Evolutionary conservation across 2,888 invertebrate genomes (phyloP), one percentile per base, ranked within the genome.

Genomic region (Heliconius ismenius): DNA sequence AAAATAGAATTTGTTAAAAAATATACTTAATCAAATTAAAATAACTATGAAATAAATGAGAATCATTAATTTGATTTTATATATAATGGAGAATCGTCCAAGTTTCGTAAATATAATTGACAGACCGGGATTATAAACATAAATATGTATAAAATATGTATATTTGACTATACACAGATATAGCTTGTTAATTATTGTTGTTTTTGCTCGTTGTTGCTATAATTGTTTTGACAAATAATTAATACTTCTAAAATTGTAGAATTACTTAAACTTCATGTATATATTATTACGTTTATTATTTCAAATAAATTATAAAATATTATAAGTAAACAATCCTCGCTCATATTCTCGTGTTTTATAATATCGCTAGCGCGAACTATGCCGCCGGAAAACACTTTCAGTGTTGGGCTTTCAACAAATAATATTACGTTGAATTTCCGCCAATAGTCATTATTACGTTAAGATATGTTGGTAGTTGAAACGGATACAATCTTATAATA

Each of bases 371-470:
- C 74, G 77, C 69, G 63, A 80, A 72, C 63, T 62, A 74, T 75
- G 64, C 80, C 79, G 79, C 77, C 80, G 79, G 78, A 79, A 79
- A 76, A 77, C 62, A 77, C 80, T 80, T 80, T 79, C 79, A 76
- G 78, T 62, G 62, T 13, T 68, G 65, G 36, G 54, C 65, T 75
- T 73, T 78, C 26, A 67, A 75, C 74, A 75, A 76, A 78, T 73
- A 68, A 54, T 24, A 63, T 79, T 62, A 77, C 68, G 62, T 15
- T 67, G 73, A 36, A 70, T 58, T 75, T 77, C 75, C 79, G 75
- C 75, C 36, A 32, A 26, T 15, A 64, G 18, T 68, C 36, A 64
- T 65, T 67, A 24, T 67, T 65, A 74, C 11, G 58, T 36, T 70
- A 32, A 70, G 58, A 70, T 54, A 70, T 70, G n/a, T 54, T 54